A percentile compares a stretch with the other conserved stretches of the same genome.
Evolutionary conservation across 2,888 invertebrate species (phyloP).

Genomic region (Hololepta plana): DNA sequence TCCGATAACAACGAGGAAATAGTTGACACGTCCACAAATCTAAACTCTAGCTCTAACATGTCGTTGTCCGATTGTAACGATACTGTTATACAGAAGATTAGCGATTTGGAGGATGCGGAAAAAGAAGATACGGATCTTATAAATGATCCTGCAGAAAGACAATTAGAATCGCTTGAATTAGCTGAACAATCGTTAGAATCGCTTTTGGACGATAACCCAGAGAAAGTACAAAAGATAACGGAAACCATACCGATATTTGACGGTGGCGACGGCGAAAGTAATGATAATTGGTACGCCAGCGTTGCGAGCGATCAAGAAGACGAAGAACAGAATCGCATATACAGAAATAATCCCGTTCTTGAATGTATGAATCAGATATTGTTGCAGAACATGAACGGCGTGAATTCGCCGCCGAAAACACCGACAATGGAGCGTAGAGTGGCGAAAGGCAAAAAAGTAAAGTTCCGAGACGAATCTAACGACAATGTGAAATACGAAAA

Average conservation of each 20-base stretch:
- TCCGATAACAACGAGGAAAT: too few species aligned
- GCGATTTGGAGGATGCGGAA: constrained; percentile 2
- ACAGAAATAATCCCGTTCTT: constrained; percentile 65
- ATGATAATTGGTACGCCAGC: constrained; percentile 66
- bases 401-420: constrained; percentile 25
- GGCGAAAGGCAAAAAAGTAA: constrained; percentile 22
- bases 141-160: too few species aligned
- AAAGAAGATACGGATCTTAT: too few species aligned
- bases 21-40: too few species aligned
- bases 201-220: constrained; percentile 6
- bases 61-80: constrained; percentile 10
- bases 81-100: constrained; percentile 10
- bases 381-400: constrained; percentile 47
- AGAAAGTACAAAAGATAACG: constrained; percentile 21
- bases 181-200: constrained; percentile 1
- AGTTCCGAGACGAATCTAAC: constrained; percentile 27
- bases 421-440: constrained; percentile 22
- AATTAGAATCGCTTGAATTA: too few species aligned
- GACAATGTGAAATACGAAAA: too few species aligned
- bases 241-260: constrained; percentile 30
- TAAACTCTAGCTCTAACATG: constrained; percentile 6
- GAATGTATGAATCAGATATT: constrained; percentile 77
- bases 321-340: constrained; percentile 46
- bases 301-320: constrained; percentile 63
- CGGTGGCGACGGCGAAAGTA: constrained; percentile 30